These are phyloP conservation scores for Gonioctena quinquepunctata DNA, from an alignment of 1,140 invertebrate species.

Conservation along the genomic window DNA sequence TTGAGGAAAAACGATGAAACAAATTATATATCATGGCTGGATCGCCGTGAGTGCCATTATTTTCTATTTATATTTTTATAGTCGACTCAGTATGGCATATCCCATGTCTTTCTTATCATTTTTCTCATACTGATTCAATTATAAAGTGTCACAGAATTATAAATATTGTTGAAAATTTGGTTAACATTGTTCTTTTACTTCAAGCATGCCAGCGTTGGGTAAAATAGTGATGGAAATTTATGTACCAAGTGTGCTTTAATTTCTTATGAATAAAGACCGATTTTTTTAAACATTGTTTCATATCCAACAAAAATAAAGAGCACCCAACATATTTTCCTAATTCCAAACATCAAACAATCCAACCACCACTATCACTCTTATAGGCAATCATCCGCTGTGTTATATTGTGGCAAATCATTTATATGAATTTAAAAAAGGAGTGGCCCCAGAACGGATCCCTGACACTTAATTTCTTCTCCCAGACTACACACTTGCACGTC, in stretches of 20 bases:
- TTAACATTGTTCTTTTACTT: slow-evolving; percentile 38
- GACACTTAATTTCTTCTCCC: too few species aligned
- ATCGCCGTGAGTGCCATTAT: slow-evolving; percentile 45
- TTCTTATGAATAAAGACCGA: slow-evolving; percentile 55
- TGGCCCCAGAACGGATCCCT: too few species aligned
- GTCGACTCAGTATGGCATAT: slow-evolving; percentile 19
- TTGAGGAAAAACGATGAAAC: slow-evolving; percentile 23
- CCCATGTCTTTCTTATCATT: neutral
- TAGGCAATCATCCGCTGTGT: too few species aligned
- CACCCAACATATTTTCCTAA: too few species aligned
- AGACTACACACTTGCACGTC: too few species aligned
- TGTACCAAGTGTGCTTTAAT: slow-evolving; percentile 57
- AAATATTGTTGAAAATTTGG: slow-evolving; percentile 23
- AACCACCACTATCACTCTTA: too few species aligned
- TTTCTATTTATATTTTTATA: slow-evolving; percentile 38
- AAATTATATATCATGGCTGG: slow-evolving; percentile 29
- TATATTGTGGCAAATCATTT: too few species aligned
- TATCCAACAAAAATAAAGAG: too few species aligned
- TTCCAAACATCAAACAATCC: too few species aligned
- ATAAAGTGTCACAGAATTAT: slow-evolving; percentile 1
- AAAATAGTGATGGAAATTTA: slow-evolving; percentile 48
- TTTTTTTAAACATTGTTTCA: slow-evolving; percentile 54
- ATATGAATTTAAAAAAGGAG: too few species aligned
- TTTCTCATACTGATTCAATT: slow-evolving; percentile 3
- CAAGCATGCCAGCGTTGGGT: slow-evolving; percentile 31